Conservation (phyloP, 1,140 invertebrate genomes). For the Drosophila lacertosa region DNA sequence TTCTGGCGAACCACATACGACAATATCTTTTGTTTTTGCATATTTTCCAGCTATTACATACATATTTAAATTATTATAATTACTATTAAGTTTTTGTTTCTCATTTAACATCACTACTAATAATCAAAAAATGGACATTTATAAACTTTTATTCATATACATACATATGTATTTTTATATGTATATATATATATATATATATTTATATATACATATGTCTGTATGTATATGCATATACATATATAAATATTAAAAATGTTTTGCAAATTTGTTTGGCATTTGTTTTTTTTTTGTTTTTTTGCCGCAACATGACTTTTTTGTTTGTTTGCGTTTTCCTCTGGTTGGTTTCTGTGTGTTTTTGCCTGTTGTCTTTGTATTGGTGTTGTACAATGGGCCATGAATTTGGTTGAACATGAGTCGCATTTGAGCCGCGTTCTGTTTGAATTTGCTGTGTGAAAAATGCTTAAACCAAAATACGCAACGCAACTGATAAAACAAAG, state of each 20-base stretch:
- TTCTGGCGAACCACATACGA: slow-evolving; percentile 17
- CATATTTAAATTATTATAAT: slow-evolving; percentile 69
- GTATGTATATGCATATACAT: slow-evolving; percentile 2
- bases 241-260: slow-evolving; percentile 31
- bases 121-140: slow-evolving; percentile 82
- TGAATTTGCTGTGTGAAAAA: slow-evolving; percentile 24
- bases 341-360: slow-evolving; percentile 29
- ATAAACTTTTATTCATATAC: slow-evolving; percentile 76
- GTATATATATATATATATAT: slow-evolving; percentile 40
- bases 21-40: slow-evolving; percentile 15
- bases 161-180: no score
- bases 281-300: no score
- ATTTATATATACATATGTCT: not conserved
- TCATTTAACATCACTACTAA: slow-evolving; percentile 78
- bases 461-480: slow-evolving; percentile 18
- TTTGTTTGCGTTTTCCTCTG: slow-evolving; percentile 20
- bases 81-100: slow-evolving; percentile 63
- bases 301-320: slow-evolving; percentile 36
- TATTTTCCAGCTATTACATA: slow-evolving; percentile 59
- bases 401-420: slow-evolving; percentile 55
- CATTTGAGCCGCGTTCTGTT: slow-evolving; percentile 40
- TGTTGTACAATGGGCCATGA: slow-evolving; percentile 52
- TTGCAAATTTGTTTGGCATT: slow-evolving; percentile 19
- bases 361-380: slow-evolving; percentile 7
- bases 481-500: slow-evolving; percentile 20